These are phyloP conservation scores for Leptodactylus fallax DNA, from an alignment of 2,797 vertebrate species.

Conservation along the genomic window DNA sequence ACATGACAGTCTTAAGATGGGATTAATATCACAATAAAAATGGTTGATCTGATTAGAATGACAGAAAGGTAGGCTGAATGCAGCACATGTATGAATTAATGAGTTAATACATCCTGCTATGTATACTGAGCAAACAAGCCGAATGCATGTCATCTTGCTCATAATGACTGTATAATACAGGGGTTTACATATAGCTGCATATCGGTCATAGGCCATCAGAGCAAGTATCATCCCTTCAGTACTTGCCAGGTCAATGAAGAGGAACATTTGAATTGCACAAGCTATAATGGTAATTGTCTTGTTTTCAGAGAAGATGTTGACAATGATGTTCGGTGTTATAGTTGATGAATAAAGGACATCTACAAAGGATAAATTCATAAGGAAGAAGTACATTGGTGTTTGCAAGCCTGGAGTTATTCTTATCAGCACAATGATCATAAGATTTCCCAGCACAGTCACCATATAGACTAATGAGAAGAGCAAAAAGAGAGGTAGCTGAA, in stretches of 20 bases:
- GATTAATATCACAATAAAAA: slow-evolving; percentile 50
- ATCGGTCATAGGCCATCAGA: neutral
- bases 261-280: slow-evolving; percentile 5
- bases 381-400: slow-evolving; percentile 7
- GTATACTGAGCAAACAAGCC: slow-evolving; percentile 10
- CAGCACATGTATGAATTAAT: slow-evolving; percentile 43
- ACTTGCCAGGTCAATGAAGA: neutral
- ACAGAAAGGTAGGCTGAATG: slow-evolving; percentile 41
- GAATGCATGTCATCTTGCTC: neutral
- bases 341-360: neutral
- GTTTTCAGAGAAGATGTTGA: neutral
- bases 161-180: neutral
- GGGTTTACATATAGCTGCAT: slow-evolving; percentile 7
- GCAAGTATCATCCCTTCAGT: neutral
- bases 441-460: neutral
- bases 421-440: neutral
- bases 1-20: slow-evolving; percentile 51
- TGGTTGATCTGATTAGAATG: slow-evolving; percentile 30
- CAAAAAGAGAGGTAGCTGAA: neutral
- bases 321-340: neutral
- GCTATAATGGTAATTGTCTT: neutral
- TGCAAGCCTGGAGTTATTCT: neutral
- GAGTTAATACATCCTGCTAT: slow-evolving; percentile 40
- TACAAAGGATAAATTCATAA: neutral
- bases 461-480: neutral